phyloP scores from a whole-genome alignment of 2,888 invertebrate genomes.

The Antheraea assamensis region DNA sequence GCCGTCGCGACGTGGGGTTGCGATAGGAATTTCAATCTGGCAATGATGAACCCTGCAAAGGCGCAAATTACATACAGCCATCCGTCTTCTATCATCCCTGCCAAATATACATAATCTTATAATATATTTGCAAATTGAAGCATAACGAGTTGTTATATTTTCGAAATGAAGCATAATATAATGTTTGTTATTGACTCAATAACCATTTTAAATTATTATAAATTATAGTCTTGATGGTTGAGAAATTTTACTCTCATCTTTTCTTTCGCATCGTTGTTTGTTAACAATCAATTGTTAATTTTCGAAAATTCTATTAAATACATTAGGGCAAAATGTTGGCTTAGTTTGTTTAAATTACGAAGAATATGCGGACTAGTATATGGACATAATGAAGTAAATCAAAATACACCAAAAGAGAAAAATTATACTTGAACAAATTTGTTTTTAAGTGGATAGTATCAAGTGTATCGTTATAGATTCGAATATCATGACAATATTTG shows the following conservation, averaged over 20 bases:
- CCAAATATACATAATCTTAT: neutral
- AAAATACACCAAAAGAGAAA: no score
- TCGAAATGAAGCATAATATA: neutral
- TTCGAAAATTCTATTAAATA: neutral
- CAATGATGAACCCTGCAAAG: slow-evolving; percentile 68
- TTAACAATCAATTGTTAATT: neutral
- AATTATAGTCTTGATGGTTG: neutral
- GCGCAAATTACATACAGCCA: slow-evolving; percentile 71
- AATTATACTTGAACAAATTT: no score
- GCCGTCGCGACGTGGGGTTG: slow-evolving; percentile 53
- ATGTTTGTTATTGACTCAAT: neutral
- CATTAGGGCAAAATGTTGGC: neutral
- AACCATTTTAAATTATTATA: neutral
- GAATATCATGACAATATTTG: no score
- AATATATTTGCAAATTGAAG: no score
- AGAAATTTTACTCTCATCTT: neutral
- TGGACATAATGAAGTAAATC: no score
- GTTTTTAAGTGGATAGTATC: no score
- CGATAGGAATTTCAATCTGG: slow-evolving; percentile 78
- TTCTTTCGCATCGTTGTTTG: neutral
- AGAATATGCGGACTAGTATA: neutral
- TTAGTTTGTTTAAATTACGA: neutral
- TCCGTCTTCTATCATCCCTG: slow-evolving; percentile 52
- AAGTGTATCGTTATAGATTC: no score
- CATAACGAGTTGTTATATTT: neutral